These are phyloP conservation scores for Tetrapedia diversipes DNA, from an alignment of 2,888 invertebrate species.

Conservation along the genomic window DNA sequence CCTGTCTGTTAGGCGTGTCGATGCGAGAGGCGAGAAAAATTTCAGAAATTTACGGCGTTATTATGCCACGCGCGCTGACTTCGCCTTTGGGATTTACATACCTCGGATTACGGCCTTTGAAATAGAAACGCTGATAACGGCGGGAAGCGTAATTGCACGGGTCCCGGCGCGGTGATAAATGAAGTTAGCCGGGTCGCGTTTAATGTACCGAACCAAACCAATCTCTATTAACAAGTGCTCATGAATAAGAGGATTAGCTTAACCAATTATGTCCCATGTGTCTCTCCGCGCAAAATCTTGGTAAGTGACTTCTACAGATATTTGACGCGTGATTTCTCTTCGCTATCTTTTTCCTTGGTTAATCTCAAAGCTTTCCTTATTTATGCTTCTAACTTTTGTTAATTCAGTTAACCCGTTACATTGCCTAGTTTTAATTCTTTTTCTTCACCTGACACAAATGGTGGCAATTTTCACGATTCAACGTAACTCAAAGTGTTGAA, in stretches of 20 bases:
- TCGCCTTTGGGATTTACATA: slow-evolving; percentile 7
- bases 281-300: background rate
- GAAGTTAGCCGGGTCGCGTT: slow-evolving; percentile 6
- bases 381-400: no score
- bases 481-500: no score
- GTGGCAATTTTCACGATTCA: no score
- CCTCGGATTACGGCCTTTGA: slow-evolving; percentile 1
- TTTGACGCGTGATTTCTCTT: background rate
- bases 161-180: slow-evolving; percentile 19
- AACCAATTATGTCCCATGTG: no score
- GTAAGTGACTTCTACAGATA: background rate
- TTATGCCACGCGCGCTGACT: background rate
- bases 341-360: no score
- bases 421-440: no score
- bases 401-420: no score
- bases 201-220: background rate
- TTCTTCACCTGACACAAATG: no score
- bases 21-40: background rate
- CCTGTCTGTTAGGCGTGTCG: no score
- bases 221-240: slow-evolving; percentile 11
- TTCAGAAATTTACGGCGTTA: slow-evolving; percentile 10
- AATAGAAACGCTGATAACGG: slow-evolving; percentile 11
- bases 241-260: background rate
- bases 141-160: slow-evolving; percentile 12
- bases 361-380: no score